Evolutionary conservation across 2,888 invertebrate species (phyloP), one percentile per base, ranked within the genome.

Genomic region (Drosophila borealis): DNA sequence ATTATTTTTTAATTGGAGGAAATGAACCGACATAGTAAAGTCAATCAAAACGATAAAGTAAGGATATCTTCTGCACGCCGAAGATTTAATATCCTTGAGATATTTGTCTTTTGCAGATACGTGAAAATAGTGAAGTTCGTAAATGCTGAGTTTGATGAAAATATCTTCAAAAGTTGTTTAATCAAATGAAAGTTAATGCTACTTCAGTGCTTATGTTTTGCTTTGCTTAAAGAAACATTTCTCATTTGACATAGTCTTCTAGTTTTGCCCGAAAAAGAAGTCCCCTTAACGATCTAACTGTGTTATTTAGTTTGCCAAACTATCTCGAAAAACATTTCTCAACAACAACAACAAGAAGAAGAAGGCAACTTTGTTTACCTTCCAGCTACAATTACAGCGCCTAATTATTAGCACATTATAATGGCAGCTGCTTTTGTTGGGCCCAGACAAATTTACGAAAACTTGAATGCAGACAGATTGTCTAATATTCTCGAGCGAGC

Each of bases 361-460:
- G 25, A 41, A 29, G 39, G 39, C 53, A 50, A 59, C 46, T 45
- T 51, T 44, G 46, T 46, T 57, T 46, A 69, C 69, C 74, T 70
- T 51, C 36, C 25, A 56, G 72, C 57, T 29, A 68, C 72, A 46
- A 53, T 53, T 53, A 53, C 41, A 42, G n/a, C 39, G 65, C 19
- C 65, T 74, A 74, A 74, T 74, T 74, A 74, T 60, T 29, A 61
- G 39, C 37, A 36, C 34, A 70, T 53, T 62, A 53, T 57, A 54
- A 49, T 29, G 21, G 39, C 10, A 10, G 33, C 29, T 49, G 39
- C 44, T 62, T 42, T 37, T 39, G 48, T 41, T 17, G 19, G 25
- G 41, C 33, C 37, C 37, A 45, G 33, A 46, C 45, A 56, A 34
- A 49, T 37, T 60, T 56, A 74, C 51, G 29, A 60, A 57, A 54